Conservation (phyloP, 1,140 invertebrate genomes). For the Drosophila pruinosa region DNA sequence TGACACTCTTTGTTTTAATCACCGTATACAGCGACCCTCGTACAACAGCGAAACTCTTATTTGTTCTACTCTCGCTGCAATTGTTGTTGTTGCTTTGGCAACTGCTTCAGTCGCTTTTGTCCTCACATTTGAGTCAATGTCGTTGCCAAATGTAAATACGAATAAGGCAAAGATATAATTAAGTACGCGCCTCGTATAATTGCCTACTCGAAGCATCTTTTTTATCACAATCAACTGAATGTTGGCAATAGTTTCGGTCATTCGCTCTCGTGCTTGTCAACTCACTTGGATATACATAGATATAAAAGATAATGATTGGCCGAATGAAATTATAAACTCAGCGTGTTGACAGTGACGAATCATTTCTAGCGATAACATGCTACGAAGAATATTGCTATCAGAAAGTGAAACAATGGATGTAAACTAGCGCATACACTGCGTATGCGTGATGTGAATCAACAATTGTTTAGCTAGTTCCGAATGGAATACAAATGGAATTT, state of each 20-base stretch:
- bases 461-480: background rate
- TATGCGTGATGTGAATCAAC: background rate
- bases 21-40: conserved; percentile 18
- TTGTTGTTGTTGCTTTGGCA: conserved; percentile 9
- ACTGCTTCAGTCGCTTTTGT: conserved; percentile 28
- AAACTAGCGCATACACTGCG: background rate
- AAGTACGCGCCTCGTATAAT: background rate
- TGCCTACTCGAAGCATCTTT: background rate
- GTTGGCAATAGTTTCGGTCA: conserved; percentile 1
- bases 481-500: background rate
- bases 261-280: background rate
- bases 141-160: conserved; percentile 1
- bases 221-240: background rate
- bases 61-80: background rate
- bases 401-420: background rate
- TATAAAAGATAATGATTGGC: background rate
- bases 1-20: conserved; percentile 71
- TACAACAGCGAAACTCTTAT: background rate
- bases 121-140: conserved; percentile 19
- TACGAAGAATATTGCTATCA: background rate
- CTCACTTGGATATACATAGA: background rate
- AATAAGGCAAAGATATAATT: background rate
- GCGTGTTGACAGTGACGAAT: background rate
- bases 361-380: background rate
- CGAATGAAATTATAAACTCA: background rate